phyloP scores from a whole-genome alignment of 2,888 invertebrate species.

The Periphyllus acericola region DNA sequence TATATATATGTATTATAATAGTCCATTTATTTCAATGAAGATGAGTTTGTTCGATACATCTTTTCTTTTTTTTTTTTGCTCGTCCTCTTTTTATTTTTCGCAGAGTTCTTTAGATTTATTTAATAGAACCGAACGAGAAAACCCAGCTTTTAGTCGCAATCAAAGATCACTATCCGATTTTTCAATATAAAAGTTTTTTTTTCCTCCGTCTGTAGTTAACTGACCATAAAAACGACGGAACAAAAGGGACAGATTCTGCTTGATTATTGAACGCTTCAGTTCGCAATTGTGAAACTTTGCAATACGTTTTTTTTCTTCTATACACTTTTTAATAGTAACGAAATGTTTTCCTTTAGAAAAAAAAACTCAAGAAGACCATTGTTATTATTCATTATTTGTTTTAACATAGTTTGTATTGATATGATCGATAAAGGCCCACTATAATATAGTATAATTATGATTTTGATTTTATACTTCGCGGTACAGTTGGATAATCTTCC shows the following conservation, averaged over 20 bases:
- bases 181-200: slow-evolving; percentile 58
- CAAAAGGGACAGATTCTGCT: slow-evolving; percentile 30
- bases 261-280: slow-evolving; percentile 38
- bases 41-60: not conserved
- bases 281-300: slow-evolving; percentile 25
- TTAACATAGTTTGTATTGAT: not conserved
- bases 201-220: slow-evolving; percentile 42
- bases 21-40: not conserved
- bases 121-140: slow-evolving; percentile 26
- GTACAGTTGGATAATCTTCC: too few relatives aligned
- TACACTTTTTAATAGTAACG: not conserved
- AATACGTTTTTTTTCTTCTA: slow-evolving; percentile 29
- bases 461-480: not conserved
- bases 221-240: slow-evolving; percentile 56
- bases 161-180: slow-evolving; percentile 43
- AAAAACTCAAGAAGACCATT: not conserved
- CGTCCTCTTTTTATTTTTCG: not conserved
- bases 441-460: not conserved
- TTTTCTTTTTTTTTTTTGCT: not conserved
- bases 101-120: slow-evolving; percentile 16
- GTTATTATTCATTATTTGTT: not conserved
- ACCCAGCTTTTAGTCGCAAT: slow-evolving; percentile 50
- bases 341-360: not conserved
- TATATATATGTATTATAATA: not conserved
- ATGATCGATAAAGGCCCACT: not conserved